Conservation (phyloP, 2,888 invertebrate genomes). For the Rotaria macrura region DNA sequence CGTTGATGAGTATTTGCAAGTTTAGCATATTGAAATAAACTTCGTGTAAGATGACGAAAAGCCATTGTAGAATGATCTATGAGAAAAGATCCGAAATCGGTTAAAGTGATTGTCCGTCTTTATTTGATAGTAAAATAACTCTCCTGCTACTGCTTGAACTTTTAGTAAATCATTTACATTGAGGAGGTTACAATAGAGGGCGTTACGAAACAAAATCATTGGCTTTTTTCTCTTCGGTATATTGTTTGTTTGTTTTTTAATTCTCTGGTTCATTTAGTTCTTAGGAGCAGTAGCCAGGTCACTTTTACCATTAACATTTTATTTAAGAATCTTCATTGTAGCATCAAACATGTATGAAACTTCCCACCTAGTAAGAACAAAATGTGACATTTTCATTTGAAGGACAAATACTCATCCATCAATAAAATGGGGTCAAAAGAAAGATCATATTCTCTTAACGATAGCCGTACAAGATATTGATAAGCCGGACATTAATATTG, state of each 20-base stretch:
- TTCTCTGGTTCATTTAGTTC: neutral
- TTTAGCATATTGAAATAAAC: neutral
- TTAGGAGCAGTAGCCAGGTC: neutral
- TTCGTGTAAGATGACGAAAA: neutral
- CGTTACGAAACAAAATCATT: neutral
- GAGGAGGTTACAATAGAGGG: neutral
- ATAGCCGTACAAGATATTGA: conserved; percentile 21
- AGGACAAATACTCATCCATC: neutral
- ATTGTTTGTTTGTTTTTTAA: neutral
- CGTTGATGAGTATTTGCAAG: neutral
- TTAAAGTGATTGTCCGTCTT: no score
- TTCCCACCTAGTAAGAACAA: no score
- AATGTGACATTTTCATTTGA: neutral
- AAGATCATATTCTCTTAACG: conserved; percentile 2
- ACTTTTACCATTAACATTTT: neutral
- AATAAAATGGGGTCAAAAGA: conserved; percentile 12
- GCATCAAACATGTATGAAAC: no score
- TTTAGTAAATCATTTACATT: neutral
- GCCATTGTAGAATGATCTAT: neutral
- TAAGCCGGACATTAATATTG: conserved; percentile 2
- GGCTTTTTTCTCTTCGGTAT: neutral
- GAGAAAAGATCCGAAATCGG: no score
- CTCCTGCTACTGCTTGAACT: no score
- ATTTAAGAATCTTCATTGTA: neutral
- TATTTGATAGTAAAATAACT: no score